A percentile compares a stretch with the other conserved stretches of the same genome.
phyloP scores from a whole-genome alignment of 2,797 vertebrate genomes.

The Myripristis murdjan region DNA sequence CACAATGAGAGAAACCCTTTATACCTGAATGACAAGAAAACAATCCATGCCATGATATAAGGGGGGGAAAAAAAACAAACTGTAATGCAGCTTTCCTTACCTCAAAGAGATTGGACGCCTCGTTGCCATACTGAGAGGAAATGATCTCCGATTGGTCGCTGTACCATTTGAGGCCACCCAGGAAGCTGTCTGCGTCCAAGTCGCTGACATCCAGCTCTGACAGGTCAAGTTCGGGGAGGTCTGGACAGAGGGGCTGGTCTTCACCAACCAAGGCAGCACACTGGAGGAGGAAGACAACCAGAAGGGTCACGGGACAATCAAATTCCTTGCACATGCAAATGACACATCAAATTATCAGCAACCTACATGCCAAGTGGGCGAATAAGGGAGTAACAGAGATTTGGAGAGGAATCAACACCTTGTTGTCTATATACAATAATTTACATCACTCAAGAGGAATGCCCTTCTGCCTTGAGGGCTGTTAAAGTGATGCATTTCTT shows the following conservation, averaged over 20 bases:
- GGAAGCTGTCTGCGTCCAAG: conserved; percentile 97
- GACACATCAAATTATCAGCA: background rate
- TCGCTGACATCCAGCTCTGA: conserved; percentile 99
- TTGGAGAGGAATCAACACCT: conserved; percentile 27
- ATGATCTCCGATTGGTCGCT: conserved; percentile 99
- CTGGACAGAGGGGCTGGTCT: conserved; percentile 99
- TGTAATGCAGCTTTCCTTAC: conserved; percentile 82
- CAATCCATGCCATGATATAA: background rate
- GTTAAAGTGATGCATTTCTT: no score
- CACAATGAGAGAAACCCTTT: no score
- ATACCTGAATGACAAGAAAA: background rate
- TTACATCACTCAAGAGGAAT: no score
- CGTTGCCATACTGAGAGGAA: conserved; percentile 97
- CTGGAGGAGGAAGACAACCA: conserved; percentile 79
- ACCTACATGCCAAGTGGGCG: conserved; percentile 24
- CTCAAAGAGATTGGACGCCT: conserved; percentile 96
- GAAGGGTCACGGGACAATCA: conserved; percentile 25
- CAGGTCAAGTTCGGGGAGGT: conserved; percentile 99
- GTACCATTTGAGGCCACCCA: conserved; percentile 99
- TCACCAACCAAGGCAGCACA: conserved; percentile 99
- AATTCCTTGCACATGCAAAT: conserved; percentile 35
- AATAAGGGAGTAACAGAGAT: conserved; percentile 25
- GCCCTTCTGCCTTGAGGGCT: no score
- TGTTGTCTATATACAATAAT: no score
- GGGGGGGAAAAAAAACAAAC: background rate